A percentile compares a stretch with the other conserved stretches of the same genome.
Conservation (phyloP, 2,888 invertebrate species). For the Ochlodes sylvanus region DNA sequence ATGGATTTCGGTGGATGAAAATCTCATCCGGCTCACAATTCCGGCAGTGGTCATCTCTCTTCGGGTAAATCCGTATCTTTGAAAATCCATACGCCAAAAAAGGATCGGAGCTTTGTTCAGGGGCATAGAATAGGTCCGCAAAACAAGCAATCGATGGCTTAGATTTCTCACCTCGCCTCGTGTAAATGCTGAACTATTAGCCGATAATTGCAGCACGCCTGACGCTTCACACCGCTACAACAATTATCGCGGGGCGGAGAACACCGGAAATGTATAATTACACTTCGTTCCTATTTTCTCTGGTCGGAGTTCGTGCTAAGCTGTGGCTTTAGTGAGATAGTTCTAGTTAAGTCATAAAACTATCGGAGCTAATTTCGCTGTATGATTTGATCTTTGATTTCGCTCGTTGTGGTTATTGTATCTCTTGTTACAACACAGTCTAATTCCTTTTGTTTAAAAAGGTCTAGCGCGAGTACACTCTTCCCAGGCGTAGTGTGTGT, state of each 20-base stretch:
- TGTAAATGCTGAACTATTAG: slow-evolving; percentile 49
- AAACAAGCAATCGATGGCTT: slow-evolving; percentile 1
- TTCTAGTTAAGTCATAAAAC: slow-evolving; percentile 1
- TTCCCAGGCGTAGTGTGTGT: too few relatives aligned
- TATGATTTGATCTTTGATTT: too few relatives aligned
- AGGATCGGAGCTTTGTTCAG: too few relatives aligned
- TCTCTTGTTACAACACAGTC: too few relatives aligned
- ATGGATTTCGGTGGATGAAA: too few relatives aligned
- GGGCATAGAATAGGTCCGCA: neutral
- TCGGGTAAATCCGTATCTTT: too few relatives aligned
- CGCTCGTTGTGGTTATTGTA: too few relatives aligned
- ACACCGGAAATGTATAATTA: slow-evolving; percentile 18
- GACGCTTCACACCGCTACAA: slow-evolving; percentile 35
- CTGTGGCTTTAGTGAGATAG: neutral
- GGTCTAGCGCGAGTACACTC: too few relatives aligned
- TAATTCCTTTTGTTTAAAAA: too few relatives aligned
- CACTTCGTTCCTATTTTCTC: slow-evolving; percentile 9
- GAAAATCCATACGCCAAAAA: too few relatives aligned
- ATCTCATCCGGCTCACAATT: too few relatives aligned
- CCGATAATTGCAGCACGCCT: slow-evolving; percentile 50
- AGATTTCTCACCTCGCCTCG: slow-evolving; percentile 7
- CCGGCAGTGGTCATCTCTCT: too few relatives aligned
- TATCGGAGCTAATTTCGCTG: neutral
- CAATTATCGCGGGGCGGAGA: slow-evolving; percentile 9
- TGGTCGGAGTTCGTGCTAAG: slow-evolving; percentile 10